A percentile compares a stretch with the other conserved stretches of the same genome.
Evolutionary conservation across 2,888 invertebrate species (phyloP).

Genomic region (Petrolisthes manimaculis): DNA sequence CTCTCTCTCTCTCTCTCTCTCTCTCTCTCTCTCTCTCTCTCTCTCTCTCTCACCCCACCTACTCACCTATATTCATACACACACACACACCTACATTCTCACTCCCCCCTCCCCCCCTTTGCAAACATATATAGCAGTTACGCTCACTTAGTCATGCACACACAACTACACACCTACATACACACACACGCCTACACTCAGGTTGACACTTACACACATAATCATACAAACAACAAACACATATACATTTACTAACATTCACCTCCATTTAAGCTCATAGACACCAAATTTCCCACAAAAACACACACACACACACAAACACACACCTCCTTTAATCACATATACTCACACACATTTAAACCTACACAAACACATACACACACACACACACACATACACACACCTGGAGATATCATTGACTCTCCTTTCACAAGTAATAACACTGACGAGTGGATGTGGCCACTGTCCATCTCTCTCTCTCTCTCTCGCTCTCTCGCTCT

Average conservation of each 20-base stretch:
- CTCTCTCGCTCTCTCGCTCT: background rate
- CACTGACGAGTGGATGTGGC: background rate
- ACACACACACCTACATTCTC: background rate
- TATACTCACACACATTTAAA: constrained; percentile 1
- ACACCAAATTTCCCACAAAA: too few relatives aligned
- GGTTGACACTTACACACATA: constrained; percentile 35
- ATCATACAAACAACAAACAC: constrained; percentile 12
- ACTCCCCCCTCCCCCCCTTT: background rate
- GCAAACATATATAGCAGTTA: constrained; percentile 4
- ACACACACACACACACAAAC: background rate
- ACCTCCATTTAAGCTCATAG: background rate
- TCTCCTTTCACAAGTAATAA: background rate
- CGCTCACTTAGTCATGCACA: constrained; percentile 23
- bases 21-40: background rate
- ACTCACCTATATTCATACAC: background rate
- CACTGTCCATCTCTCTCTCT: background rate
- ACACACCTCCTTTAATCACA: background rate
- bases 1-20: background rate
- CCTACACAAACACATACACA: constrained; percentile 39
- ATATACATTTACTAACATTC: background rate
- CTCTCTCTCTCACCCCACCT: background rate
- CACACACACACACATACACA: constrained; percentile 43
- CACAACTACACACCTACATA: background rate
- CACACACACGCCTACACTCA: constrained; percentile 33
- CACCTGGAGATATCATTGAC: background rate